Conservation (phyloP, 2,113 vertebrate species). For the Eretmochelys imbricata region DNA sequence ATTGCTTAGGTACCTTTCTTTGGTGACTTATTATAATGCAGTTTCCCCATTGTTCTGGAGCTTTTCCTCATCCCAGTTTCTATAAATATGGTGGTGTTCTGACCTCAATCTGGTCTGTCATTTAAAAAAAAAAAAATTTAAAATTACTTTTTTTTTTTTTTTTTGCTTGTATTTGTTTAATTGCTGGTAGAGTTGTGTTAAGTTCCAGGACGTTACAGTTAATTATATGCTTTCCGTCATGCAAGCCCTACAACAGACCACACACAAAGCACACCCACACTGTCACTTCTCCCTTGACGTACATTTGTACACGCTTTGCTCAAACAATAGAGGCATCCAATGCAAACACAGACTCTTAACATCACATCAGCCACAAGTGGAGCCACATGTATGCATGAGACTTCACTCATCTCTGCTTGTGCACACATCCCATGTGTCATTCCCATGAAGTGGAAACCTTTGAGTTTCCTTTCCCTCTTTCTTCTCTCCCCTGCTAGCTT, state of each 20-base stretch:
- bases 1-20: neutral
- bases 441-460: neutral
- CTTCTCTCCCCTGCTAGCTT: neutral
- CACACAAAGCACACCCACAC: neutral
- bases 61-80: neutral
- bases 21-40: neutral
- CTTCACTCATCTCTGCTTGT: constrained; percentile 36
- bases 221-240: neutral
- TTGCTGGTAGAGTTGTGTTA: constrained; percentile 8
- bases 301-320: neutral
- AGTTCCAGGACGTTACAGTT: neutral
- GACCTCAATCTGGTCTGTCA: neutral
- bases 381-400: neutral
- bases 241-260: neutral
- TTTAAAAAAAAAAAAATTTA: too few relatives aligned
- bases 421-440: constrained; percentile 35
- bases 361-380: constrained; percentile 6
- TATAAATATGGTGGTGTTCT: neutral
- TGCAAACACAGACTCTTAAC: constrained; percentile 29
- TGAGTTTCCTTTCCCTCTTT: neutral
- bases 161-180: neutral
- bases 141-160: neutral
- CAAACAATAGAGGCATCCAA: neutral
- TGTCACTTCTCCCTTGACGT: neutral
- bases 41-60: neutral